A percentile compares a stretch with the other conserved stretches of the same genome.
Conservation (phyloP, 2,113 vertebrate species). For the Emydocephalus ijimae region DNA sequence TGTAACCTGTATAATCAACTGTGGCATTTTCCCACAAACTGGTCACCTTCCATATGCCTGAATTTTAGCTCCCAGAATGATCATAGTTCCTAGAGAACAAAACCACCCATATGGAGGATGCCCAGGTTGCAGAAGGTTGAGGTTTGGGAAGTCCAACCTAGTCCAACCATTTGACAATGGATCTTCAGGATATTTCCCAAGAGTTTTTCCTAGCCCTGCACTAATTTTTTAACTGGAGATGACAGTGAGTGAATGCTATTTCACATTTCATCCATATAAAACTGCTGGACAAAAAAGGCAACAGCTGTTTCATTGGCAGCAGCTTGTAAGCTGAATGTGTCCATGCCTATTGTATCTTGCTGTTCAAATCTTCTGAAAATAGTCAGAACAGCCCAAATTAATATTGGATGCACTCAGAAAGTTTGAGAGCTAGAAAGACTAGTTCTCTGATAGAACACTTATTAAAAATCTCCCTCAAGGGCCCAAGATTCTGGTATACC, state of each 20-base stretch:
- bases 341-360: not conserved
- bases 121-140: not conserved
- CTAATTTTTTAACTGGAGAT: not conserved
- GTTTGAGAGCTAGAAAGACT: not conserved
- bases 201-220: not conserved
- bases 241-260: not conserved
- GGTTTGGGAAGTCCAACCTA: not conserved
- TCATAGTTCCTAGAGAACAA: not conserved
- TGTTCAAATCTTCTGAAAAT: not conserved
- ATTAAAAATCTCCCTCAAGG: not conserved
- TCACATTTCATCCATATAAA: not conserved
- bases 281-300: not conserved
- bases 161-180: not conserved
- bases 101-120: not conserved
- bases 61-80: not conserved
- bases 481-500: not conserved
- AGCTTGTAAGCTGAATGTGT: not conserved
- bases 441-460: not conserved
- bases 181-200: not conserved
- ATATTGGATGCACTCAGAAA: not conserved
- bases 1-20: not conserved
- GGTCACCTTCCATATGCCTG: not conserved
- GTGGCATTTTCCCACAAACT: not conserved
- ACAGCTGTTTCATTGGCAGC: not conserved
- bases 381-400: not conserved